Conservation (phyloP, 2,113 vertebrate species). For the Myrmecobius fasciatus region DNA sequence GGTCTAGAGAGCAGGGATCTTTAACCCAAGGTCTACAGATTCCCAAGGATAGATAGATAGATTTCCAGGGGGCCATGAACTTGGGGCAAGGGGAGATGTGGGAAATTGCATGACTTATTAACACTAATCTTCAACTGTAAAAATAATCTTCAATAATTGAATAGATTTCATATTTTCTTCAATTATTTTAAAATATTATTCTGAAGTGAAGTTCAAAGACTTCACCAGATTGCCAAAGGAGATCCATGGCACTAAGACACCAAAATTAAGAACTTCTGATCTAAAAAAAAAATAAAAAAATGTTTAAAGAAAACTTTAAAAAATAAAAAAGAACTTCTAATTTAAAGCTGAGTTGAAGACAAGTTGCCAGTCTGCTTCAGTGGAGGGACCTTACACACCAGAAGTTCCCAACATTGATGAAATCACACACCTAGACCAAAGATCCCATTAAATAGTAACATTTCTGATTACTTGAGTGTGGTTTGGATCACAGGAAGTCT, state of each 20-base stretch:
- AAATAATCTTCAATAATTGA: not conserved
- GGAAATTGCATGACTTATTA: not conserved
- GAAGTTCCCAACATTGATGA: not conserved
- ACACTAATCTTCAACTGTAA: not conserved
- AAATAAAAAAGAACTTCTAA: not conserved
- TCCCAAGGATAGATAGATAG: not conserved
- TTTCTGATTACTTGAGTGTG: not conserved
- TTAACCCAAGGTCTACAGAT: not conserved
- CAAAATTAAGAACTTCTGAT: not conserved
- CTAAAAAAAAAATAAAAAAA: not conserved
- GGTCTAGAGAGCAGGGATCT: not conserved
- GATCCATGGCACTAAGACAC: not conserved
- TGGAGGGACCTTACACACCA: not conserved
- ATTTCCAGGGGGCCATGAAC: not conserved
- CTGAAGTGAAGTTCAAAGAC: not conserved
- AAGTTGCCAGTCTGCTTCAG: not conserved
- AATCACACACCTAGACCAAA: not conserved
- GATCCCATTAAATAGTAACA: not conserved
- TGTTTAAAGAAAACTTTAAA: no score
- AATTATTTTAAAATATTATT: not conserved
- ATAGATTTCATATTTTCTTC: not conserved
- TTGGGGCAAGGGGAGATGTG: not conserved
- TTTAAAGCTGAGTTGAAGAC: not conserved
- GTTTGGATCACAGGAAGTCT: not conserved
- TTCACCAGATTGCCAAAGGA: not conserved